phyloP scores from a whole-genome alignment of 2,797 vertebrate genomes.

The Pseudotriccus pelzelni region DNA sequence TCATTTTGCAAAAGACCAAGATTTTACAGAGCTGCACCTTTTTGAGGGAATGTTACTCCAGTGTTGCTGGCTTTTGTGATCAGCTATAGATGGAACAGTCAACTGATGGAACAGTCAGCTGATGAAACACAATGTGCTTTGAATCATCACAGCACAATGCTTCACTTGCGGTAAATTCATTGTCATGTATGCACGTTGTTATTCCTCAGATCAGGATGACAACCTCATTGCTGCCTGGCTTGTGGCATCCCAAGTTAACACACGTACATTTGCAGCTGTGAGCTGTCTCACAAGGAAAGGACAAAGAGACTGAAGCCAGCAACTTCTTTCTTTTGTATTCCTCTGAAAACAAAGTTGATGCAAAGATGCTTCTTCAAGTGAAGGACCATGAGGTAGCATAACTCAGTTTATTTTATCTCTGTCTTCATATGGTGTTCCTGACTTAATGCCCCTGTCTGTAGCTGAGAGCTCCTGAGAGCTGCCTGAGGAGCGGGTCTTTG shows the following conservation, averaged over 20 bases:
- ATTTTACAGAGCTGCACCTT: neutral
- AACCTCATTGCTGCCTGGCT: constrained; percentile 13
- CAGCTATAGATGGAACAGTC: neutral
- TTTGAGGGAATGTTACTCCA: neutral
- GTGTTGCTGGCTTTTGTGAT: neutral
- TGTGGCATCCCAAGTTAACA: constrained; percentile 29
- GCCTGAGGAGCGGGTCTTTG: neutral
- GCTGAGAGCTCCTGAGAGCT: neutral
- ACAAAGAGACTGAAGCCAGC: neutral
- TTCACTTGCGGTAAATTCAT: neutral
- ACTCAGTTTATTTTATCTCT: neutral
- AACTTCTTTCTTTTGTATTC: neutral
- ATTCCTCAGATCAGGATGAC: constrained; percentile 47
- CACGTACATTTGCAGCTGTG: neutral
- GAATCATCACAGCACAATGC: neutral
- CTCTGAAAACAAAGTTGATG: neutral
- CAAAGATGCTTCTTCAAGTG: neutral
- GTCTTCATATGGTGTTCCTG: neutral
- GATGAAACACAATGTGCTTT: neutral
- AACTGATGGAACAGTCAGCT: neutral
- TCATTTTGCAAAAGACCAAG: neutral
- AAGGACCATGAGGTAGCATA: neutral
- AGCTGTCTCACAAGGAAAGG: neutral
- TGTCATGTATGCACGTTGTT: neutral
- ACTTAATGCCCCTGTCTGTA: neutral